These are phyloP conservation scores for Scrobipalpa costella DNA, from an alignment of 2,888 invertebrate genomes.

Conservation along the genomic window DNA sequence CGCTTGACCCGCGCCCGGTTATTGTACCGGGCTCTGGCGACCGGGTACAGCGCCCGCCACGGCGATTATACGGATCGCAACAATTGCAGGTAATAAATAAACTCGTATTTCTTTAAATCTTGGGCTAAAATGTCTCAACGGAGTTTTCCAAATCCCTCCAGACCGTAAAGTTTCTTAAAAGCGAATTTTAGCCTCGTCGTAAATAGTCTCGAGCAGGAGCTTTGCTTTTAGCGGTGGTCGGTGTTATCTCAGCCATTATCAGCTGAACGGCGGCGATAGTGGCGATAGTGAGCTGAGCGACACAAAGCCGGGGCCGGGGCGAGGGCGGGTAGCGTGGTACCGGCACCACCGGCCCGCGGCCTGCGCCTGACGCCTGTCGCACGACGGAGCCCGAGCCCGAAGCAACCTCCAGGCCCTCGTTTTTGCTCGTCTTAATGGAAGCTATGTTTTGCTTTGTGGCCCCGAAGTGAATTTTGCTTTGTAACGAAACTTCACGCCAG, in stretches of 20 bases:
- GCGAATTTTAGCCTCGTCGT: neutral
- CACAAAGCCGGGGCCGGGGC: conserved; percentile 5
- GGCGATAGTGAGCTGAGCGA: conserved; percentile 17
- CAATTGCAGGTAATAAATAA: conserved; percentile 7
- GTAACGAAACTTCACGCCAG: conserved; percentile 1
- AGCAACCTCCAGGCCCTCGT: neutral
- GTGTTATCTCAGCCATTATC: conserved; percentile 20
- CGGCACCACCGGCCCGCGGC: neutral
- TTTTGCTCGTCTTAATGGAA: conserved; percentile 13
- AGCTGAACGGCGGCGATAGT: conserved; percentile 17
- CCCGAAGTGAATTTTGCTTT: conserved; percentile 13
- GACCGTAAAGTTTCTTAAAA: conserved; percentile 17
- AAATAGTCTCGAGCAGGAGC: conserved; percentile 10
- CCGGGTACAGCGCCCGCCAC: neutral
- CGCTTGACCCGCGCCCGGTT: conserved; percentile 1
- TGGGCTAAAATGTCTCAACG: neutral
- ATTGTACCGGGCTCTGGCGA: no score
- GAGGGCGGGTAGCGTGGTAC: neutral
- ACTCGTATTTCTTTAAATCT: conserved; percentile 5
- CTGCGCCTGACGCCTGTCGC: neutral
- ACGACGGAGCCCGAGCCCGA: neutral
- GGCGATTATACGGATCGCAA: neutral
- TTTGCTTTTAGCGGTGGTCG: conserved; percentile 10
- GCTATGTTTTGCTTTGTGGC: conserved; percentile 12
- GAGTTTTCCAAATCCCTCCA: conserved; percentile 7